A percentile compares a stretch with the other conserved stretches of the same genome.
These are phyloP conservation scores for Cephus rjabovi DNA, from an alignment of 2,888 invertebrate genomes.

Conservation along the genomic window DNA sequence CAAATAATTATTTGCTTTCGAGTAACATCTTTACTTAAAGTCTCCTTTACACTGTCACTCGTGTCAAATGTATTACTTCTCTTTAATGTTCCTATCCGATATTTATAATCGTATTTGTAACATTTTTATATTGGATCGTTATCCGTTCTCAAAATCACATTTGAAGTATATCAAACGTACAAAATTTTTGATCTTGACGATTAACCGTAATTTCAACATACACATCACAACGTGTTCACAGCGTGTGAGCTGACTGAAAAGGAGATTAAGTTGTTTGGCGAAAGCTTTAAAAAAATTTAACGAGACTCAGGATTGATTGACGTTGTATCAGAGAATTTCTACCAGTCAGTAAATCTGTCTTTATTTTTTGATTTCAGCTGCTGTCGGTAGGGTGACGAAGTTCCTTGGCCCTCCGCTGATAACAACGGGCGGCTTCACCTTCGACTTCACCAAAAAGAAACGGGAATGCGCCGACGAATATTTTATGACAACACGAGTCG, in stretches of 20 bases:
- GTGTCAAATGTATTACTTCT: background rate
- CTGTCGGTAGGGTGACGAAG: constrained; percentile 82
- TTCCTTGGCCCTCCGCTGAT: constrained; percentile 82
- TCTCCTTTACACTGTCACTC: background rate
- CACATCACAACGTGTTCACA: no score
- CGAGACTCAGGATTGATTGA: background rate
- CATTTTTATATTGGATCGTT: background rate
- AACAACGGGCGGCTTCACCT: constrained; percentile 84
- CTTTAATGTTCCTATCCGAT: background rate
- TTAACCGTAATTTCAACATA: background rate
- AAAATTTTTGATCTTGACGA: background rate
- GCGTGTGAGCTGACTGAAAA: background rate
- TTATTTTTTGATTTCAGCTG: constrained; percentile 71
- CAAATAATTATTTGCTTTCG: background rate
- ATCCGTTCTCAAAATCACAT: no score
- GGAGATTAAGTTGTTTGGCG: background rate
- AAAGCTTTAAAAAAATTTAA: background rate
- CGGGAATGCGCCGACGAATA: constrained; percentile 79
- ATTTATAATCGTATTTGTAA: background rate
- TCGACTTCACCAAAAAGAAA: constrained; percentile 81
- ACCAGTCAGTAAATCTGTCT: background rate
- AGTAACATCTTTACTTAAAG: background rate
- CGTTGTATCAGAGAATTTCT: background rate
- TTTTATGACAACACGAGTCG: constrained; percentile 82
- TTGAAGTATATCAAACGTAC: background rate